Conservation (phyloP, 1,140 invertebrate genomes). For the Helicoverpa zea region DNA sequence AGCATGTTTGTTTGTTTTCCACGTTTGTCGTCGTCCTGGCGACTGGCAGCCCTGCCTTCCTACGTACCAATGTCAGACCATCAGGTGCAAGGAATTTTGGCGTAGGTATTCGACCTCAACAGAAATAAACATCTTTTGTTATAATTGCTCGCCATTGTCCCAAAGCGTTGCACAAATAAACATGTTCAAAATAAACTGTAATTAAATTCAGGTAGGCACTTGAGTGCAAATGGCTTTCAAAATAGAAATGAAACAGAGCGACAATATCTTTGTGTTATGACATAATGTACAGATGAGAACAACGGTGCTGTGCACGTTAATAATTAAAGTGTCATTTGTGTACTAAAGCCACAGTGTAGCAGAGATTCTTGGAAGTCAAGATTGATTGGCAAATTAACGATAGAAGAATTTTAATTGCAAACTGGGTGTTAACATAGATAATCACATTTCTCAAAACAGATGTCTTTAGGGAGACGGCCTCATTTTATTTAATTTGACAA, state of each 20-base stretch:
- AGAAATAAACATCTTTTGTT: slow-evolving; percentile 63
- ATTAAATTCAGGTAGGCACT: slow-evolving; percentile 34
- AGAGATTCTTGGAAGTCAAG: slow-evolving; percentile 6
- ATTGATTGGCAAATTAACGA: neutral
- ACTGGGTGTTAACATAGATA: neutral
- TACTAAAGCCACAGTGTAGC: neutral
- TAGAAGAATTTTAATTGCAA: neutral
- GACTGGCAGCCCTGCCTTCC: slow-evolving; percentile 48
- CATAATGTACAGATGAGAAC: slow-evolving; percentile 12
- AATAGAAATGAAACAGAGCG: slow-evolving; percentile 20
- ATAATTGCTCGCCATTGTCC: slow-evolving; percentile 61
- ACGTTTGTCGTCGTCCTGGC: neutral
- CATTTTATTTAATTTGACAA: no score
- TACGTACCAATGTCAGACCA: slow-evolving; percentile 56
- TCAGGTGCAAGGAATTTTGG: slow-evolving; percentile 69
- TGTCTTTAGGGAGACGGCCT: no score
- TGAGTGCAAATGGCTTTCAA: slow-evolving; percentile 19
- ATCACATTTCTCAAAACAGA: no score
- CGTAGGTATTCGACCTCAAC: slow-evolving; percentile 64
- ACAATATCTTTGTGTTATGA: slow-evolving; percentile 17
- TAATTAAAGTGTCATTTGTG: slow-evolving; percentile 14
- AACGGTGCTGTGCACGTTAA: slow-evolving; percentile 13
- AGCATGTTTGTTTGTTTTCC: neutral
- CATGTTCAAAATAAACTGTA: slow-evolving; percentile 39
- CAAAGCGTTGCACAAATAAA: slow-evolving; percentile 54